phyloP scores from a whole-genome alignment of 2,797 vertebrate species.

The Enteromius afrohamiltoni region DNA sequence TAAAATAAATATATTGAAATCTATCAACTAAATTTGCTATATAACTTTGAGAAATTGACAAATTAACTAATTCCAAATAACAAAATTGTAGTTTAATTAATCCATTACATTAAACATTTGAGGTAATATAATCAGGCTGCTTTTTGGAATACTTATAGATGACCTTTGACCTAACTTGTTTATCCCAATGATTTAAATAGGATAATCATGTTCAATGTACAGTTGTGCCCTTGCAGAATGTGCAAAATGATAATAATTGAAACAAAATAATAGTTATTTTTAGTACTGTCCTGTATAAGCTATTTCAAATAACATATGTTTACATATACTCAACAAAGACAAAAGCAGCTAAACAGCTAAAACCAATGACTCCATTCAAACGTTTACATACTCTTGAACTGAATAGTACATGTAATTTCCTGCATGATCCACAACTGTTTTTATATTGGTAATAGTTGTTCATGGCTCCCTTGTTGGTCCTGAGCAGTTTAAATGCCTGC shows the following conservation, averaged over 20 bases:
- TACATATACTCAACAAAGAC: background rate
- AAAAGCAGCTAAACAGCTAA: background rate
- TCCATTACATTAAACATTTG: background rate
- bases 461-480: too few species aligned
- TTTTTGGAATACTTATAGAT: background rate
- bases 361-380: background rate
- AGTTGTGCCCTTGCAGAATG: background rate
- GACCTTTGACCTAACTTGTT: background rate
- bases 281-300: background rate
- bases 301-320: background rate
- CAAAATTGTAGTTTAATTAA: background rate
- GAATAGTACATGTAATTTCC: background rate
- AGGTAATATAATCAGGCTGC: background rate
- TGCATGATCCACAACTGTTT: background rate
- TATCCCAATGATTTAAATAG: background rate
- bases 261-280: background rate
- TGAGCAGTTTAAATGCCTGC: background rate
- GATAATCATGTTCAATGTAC: background rate
- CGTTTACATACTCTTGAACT: background rate
- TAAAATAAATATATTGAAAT: background rate
- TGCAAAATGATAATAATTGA: background rate
- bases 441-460: background rate
- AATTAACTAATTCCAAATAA: background rate
- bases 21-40: background rate
- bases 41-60: background rate